Conservation (phyloP, 2,888 invertebrate genomes). For the Fabriciana adippe region DNA sequence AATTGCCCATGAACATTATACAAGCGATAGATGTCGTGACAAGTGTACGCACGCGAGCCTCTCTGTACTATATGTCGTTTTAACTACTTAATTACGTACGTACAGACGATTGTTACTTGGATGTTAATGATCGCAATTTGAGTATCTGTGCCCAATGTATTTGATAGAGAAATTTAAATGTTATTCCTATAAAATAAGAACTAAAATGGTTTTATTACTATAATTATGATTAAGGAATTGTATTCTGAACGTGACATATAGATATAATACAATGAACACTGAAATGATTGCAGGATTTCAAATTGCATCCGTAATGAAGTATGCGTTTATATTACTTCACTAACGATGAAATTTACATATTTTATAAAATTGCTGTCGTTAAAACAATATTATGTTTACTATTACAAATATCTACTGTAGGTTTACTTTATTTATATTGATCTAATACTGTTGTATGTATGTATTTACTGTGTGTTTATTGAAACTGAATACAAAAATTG, state of each 20-base stretch:
- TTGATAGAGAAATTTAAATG: not conserved
- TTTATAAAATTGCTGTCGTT: constrained; percentile 2
- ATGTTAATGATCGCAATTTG: constrained; percentile 33
- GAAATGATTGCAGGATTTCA: constrained; percentile 14
- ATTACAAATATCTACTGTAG: not conserved
- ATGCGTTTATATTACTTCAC: constrained; percentile 7
- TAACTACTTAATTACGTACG: constrained; percentile 36
- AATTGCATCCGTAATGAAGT: constrained; percentile 2
- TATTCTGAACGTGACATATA: constrained; percentile 4
- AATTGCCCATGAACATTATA: constrained; percentile 35
- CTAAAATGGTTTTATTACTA: no score
- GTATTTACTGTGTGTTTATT: not conserved
- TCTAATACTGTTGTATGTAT: not conserved
- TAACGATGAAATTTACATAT: constrained; percentile 21
- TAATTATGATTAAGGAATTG: no score
- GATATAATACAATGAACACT: not conserved
- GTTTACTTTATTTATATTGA: not conserved
- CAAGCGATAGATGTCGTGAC: constrained; percentile 37
- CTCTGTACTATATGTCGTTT: constrained; percentile 28
- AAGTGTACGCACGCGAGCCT: constrained; percentile 27
- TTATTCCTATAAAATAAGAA: no score
- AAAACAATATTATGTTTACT: not conserved
- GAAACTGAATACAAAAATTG: not conserved
- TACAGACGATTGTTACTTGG: constrained; percentile 21
- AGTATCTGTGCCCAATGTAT: not conserved